These are phyloP conservation scores for Stenodema calcarata DNA, from an alignment of 2,888 invertebrate species.

Conservation along the genomic window DNA sequence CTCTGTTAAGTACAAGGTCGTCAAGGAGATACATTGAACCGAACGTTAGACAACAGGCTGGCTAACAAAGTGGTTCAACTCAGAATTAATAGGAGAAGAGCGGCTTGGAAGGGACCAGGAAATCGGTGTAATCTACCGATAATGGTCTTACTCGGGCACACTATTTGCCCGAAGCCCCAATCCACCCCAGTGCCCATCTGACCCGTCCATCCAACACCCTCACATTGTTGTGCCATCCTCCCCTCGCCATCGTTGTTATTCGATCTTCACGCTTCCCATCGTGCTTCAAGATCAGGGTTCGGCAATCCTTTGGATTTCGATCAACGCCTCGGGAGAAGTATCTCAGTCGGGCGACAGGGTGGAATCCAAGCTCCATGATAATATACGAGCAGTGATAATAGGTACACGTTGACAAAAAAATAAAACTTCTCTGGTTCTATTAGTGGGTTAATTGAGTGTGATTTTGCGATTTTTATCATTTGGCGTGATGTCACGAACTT, in stretches of 20 bases:
- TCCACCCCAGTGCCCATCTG: background rate
- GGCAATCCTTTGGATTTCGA: background rate
- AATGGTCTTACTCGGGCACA: slow-evolving; percentile 41
- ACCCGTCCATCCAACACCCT: background rate
- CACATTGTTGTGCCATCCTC: background rate
- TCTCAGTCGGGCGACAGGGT: background rate
- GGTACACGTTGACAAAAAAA: no score
- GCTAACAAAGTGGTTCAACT: slow-evolving; percentile 22
- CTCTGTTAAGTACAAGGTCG: background rate
- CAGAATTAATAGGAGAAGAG: slow-evolving; percentile 17
- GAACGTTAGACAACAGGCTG: background rate
- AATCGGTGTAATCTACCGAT: slow-evolving; percentile 45
- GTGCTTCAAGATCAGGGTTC: background rate
- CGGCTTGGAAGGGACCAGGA: slow-evolving; percentile 12
- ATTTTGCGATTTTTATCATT: no score
- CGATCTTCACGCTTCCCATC: background rate
- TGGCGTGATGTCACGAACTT: no score
- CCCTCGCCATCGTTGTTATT: background rate
- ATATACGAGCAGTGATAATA: no score
- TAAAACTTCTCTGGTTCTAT: no score
- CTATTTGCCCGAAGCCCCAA: slow-evolving; percentile 24
- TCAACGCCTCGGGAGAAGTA: background rate
- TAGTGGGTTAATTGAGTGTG: no score
- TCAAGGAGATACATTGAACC: slow-evolving; percentile 10
- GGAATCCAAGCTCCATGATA: background rate